Evolutionary conservation across 2,888 invertebrate species (phyloP).

Genomic region (Bimastos eiseni): DNA sequence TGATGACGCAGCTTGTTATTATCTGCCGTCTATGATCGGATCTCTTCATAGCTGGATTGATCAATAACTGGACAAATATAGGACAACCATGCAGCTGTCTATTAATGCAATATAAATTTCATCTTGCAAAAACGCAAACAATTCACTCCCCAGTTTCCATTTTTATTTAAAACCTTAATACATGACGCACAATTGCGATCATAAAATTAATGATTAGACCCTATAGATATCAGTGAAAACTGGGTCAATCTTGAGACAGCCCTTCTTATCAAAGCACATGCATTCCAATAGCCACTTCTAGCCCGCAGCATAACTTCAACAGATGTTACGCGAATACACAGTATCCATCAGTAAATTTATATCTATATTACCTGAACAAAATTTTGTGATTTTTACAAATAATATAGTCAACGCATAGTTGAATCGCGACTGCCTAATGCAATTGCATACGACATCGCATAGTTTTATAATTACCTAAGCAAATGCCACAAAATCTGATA

Average conservation of each 20-base stretch:
- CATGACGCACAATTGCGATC: background rate
- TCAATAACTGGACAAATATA: no score
- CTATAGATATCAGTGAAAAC: background rate
- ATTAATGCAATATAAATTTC: background rate
- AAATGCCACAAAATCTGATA: background rate
- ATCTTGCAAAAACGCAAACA: background rate
- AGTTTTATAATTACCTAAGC: background rate
- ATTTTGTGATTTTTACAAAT: background rate
- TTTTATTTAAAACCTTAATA: background rate
- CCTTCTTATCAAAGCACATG: background rate
- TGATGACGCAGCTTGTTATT: no score
- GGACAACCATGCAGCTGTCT: no score
- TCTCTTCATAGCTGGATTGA: no score
- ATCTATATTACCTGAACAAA: background rate
- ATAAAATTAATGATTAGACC: background rate
- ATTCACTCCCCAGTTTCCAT: background rate
- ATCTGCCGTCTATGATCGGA: no score
- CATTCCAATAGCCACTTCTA: background rate
- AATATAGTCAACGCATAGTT: background rate
- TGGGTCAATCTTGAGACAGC: background rate
- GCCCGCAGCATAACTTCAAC: background rate
- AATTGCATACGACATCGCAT: background rate
- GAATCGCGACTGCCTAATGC: background rate
- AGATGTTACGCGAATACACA: background rate
- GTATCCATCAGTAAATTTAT: background rate